These are phyloP conservation scores for Melanerpes formicivorus DNA, from an alignment of 2,113 vertebrate genomes.

Conservation along the genomic window DNA sequence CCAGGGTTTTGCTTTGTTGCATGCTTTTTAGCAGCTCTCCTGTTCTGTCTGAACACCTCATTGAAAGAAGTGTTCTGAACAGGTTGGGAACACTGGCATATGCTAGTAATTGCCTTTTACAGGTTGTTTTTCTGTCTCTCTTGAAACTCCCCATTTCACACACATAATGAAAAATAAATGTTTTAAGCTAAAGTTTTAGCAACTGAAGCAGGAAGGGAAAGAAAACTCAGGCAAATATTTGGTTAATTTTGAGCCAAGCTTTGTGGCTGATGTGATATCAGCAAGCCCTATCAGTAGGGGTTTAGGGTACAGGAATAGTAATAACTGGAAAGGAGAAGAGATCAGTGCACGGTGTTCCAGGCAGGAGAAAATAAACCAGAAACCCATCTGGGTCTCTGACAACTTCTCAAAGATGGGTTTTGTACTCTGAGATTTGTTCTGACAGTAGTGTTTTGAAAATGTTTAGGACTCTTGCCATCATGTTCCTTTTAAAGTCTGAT, in stretches of 20 bases:
- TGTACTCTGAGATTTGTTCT: slow-evolving; percentile 17
- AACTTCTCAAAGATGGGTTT: slow-evolving; percentile 24
- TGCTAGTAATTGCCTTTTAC: slow-evolving; percentile 40
- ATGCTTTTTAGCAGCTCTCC: slow-evolving; percentile 7
- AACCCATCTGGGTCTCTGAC: slow-evolving; percentile 28
- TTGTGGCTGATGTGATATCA: neutral
- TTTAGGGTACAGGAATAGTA: neutral
- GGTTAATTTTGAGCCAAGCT: neutral
- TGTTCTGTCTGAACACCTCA: neutral
- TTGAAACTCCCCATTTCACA: neutral
- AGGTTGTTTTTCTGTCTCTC: neutral
- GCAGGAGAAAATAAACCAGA: neutral
- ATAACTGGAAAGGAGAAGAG: neutral
- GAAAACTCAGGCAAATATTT: neutral
- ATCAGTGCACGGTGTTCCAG: neutral
- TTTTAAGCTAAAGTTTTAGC: neutral
- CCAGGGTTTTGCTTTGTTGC: neutral
- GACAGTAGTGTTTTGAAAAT: slow-evolving; percentile 28
- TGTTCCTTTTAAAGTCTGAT: slow-evolving; percentile 36
- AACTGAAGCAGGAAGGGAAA: neutral
- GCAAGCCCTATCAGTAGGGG: neutral
- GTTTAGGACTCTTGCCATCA: slow-evolving; percentile 44
- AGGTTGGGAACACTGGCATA: neutral
- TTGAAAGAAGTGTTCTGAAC: slow-evolving; percentile 2
- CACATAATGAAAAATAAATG: neutral